phyloP scores from a whole-genome alignment of 2,113 vertebrate species.

The Synodontis membranacea region DNA sequence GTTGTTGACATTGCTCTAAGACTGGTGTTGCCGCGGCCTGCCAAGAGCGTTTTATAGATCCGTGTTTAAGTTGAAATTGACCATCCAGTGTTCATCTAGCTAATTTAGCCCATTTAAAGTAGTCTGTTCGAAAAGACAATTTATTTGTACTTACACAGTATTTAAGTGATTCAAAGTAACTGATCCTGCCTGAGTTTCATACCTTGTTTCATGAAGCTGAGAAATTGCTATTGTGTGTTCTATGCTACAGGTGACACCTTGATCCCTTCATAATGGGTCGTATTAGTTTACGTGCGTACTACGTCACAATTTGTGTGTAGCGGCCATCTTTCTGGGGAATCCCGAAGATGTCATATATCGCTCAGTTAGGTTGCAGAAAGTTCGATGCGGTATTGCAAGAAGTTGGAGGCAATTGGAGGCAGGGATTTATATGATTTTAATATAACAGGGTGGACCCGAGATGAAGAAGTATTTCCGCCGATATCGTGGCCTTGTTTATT shows the following conservation, averaged over 20 bases:
- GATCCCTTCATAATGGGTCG: not conserved
- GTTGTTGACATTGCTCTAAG: conserved; percentile 79
- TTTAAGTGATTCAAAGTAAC: conserved; percentile 6
- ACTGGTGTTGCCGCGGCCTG: conserved; percentile 82
- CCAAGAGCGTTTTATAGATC: conserved; percentile 66
- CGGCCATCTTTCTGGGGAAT: no score
- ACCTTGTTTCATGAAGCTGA: not conserved
- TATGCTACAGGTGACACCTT: not conserved
- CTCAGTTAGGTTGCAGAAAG: no score
- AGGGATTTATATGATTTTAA: no score
- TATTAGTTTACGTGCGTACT: no score
- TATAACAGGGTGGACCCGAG: no score
- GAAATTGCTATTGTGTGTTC: not conserved
- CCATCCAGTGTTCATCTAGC: not conserved
- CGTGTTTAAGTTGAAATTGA: not conserved
- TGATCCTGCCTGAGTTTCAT: not conserved
- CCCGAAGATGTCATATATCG: no score
- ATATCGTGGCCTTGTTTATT: no score
- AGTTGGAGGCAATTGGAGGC: no score
- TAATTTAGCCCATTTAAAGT: not conserved
- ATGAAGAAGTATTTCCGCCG: no score
- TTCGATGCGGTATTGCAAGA: no score
- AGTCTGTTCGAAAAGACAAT: not conserved
- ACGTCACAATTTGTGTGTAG: no score
- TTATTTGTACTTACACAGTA: not conserved